Conservation (phyloP, 2,888 invertebrate genomes). For the Metacarcinus magister region DNA sequence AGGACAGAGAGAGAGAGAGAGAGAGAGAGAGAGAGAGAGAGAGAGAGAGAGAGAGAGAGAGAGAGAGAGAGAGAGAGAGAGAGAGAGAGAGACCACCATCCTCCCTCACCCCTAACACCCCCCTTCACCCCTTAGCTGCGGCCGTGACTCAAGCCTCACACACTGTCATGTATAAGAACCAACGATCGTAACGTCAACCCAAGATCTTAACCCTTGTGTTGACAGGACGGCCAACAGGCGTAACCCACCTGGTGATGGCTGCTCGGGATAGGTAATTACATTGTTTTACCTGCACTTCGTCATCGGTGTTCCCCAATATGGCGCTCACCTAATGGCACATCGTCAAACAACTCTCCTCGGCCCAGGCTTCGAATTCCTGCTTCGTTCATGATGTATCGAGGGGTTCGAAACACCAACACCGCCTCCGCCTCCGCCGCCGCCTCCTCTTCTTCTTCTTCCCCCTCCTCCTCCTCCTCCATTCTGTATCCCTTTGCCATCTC, state of each 20-base stretch:
- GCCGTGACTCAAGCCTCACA: not conserved
- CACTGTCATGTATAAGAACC: not conserved
- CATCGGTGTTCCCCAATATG: not conserved
- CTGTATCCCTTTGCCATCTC: not conserved
- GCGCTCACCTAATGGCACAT: not conserved
- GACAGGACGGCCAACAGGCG: not conserved
- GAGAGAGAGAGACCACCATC: too few species aligned
- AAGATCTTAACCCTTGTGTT: not conserved
- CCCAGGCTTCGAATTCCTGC: not conserved
- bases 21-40: constrained; percentile 22
- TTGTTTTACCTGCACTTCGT: not conserved
- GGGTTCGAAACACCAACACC: not conserved
- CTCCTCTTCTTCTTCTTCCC: not conserved
- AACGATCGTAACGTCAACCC: not conserved
- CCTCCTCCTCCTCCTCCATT: not conserved
- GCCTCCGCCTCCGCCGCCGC: not conserved
- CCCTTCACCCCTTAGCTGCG: too few species aligned
- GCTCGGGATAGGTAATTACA: not conserved
- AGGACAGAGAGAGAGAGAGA: not conserved
- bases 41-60: constrained; percentile 42
- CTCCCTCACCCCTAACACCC: too few species aligned
- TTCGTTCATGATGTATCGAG: not conserved
- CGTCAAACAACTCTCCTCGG: not conserved
- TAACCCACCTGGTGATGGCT: not conserved
- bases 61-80: not conserved